Evolutionary conservation across 2,888 invertebrate genomes (phyloP).

Genomic region (Mayetiola destructor): DNA sequence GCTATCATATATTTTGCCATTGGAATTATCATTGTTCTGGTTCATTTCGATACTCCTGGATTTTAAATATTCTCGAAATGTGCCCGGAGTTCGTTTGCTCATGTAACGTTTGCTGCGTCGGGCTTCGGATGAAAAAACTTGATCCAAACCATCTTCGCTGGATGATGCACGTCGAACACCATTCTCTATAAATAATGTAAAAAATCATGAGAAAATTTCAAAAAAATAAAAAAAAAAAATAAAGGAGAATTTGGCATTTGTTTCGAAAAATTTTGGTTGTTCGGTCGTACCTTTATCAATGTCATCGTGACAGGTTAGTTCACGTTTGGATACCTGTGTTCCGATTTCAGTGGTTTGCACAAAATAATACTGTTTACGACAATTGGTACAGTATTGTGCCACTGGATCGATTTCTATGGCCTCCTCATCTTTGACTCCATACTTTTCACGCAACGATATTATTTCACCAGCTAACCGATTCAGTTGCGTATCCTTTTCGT

Average conservation of each 20-base stretch:
- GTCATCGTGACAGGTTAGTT: neutral
- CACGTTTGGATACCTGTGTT: constrained; percentile 25
- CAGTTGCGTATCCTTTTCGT: constrained; percentile 27
- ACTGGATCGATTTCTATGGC: constrained; percentile 18
- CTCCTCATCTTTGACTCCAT: constrained; percentile 22
- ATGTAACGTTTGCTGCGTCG: constrained; percentile 34
- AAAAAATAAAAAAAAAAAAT: neutral
- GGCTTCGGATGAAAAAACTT: constrained; percentile 23
- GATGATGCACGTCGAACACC: constrained; percentile 22
- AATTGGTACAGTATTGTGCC: constrained; percentile 33
- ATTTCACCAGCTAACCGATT: constrained; percentile 25
- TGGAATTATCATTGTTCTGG: constrained; percentile 28
- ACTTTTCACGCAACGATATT: constrained; percentile 27
- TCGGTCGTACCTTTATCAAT: neutral
- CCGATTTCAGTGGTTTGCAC: constrained; percentile 29
- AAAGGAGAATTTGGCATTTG: neutral
- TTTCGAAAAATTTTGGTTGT: neutral
- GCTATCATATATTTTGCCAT: constrained; percentile 28
- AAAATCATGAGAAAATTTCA: too few relatives aligned
- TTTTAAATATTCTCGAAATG: constrained; percentile 33
- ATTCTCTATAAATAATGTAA: constrained; percentile 24
- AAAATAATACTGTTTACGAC: constrained; percentile 33
- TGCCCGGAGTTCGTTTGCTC: constrained; percentile 35
- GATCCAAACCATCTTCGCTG: constrained; percentile 30
- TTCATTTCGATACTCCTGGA: constrained; percentile 26